Percentiles rank a stretch among this genome's conserved stretches.
These are phyloP conservation scores for Rhinopomastus cyanomelas DNA, from an alignment of 2,113 vertebrate genomes.

Conservation along the genomic window DNA sequence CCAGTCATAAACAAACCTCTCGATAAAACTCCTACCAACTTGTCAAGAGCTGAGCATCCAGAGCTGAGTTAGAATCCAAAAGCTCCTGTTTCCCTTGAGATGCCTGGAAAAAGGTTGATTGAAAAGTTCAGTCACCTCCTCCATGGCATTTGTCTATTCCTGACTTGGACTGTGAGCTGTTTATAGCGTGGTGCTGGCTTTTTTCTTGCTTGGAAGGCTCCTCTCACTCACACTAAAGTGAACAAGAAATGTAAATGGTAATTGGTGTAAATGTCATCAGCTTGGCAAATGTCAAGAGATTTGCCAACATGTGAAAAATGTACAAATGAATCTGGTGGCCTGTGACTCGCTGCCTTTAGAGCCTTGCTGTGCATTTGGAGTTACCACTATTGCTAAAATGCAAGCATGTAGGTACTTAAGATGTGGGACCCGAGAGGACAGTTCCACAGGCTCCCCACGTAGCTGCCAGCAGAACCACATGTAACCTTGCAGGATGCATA, in stretches of 20 bases:
- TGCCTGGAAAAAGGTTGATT: not conserved
- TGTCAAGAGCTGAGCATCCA: not conserved
- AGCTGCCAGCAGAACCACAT: not conserved
- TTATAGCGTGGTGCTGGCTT: not conserved
- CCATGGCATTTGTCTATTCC: not conserved
- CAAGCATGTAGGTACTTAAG: not conserved
- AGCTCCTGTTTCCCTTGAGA: not conserved
- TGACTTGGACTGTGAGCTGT: not conserved
- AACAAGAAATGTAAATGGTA: slow-evolving; percentile 37
- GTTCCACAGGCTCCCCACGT: not conserved
- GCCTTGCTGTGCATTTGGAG: not conserved
- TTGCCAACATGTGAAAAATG: not conserved
- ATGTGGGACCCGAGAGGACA: not conserved
- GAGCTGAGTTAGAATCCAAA: not conserved
- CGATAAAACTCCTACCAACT: not conserved
- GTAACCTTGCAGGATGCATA: not conserved
- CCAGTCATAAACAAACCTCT: not conserved
- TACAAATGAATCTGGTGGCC: not conserved
- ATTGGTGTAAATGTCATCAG: slow-evolving; percentile 40
- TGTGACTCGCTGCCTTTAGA: not conserved
- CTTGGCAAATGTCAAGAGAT: slow-evolving; percentile 3
- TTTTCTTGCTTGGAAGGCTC: not conserved
- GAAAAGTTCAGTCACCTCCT: not conserved
- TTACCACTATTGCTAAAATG: not conserved
- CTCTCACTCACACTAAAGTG: not conserved